phyloP scores from a whole-genome alignment of 2,113 vertebrate species.

The Nipponia nippon region DNA sequence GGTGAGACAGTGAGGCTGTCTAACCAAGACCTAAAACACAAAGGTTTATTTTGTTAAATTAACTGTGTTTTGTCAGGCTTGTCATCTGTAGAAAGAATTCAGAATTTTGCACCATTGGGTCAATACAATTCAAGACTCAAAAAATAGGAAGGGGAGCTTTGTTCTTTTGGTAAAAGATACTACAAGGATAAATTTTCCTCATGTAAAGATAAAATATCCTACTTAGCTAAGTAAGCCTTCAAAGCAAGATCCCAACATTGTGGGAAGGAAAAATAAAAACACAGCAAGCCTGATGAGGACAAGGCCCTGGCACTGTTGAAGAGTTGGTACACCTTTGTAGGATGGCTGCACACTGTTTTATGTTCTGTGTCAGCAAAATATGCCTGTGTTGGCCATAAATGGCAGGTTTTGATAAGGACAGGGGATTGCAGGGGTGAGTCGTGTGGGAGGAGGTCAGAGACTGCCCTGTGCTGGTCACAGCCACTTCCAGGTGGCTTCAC shows the following conservation, averaged over 20 bases:
- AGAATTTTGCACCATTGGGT: neutral
- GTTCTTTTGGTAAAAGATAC: neutral
- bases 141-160: neutral
- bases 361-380: rapidly evolving
- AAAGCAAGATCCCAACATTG: neutral
- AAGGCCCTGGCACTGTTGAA: neutral
- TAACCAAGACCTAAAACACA: neutral
- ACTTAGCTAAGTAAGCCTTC: neutral
- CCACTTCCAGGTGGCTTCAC: neutral
- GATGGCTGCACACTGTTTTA: neutral
- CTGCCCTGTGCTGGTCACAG: neutral
- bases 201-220: neutral
- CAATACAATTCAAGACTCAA: neutral
- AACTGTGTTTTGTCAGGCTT: neutral
- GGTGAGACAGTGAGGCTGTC: neutral
- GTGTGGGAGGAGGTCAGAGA: neutral
- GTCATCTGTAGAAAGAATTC: neutral
- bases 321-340: neutral
- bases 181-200: neutral
- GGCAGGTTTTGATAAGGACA: neutral
- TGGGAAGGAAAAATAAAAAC: neutral
- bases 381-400: rapidly evolving
- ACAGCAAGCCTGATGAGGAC: neutral
- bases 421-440: neutral
- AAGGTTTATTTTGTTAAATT: neutral